phyloP scores from a whole-genome alignment of 2,888 invertebrate genomes.

The Andrena bucephala region DNA sequence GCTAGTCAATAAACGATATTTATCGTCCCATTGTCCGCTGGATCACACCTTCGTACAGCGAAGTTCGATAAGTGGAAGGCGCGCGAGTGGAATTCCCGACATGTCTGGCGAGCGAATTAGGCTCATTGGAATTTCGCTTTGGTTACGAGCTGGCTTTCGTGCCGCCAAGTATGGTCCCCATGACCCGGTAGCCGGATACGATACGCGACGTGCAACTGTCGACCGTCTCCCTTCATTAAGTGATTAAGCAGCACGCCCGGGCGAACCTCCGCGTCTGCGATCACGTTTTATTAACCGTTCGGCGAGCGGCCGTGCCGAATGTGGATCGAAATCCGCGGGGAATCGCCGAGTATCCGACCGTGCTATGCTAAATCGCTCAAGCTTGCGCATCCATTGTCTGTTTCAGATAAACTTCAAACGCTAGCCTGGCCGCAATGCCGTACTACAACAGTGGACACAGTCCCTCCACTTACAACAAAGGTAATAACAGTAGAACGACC shows the following conservation, averaged over 20 bases:
- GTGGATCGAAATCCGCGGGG: neutral
- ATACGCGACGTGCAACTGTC: constrained; percentile 73
- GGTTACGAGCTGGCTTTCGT: constrained; percentile 76
- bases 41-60: constrained; percentile 39
- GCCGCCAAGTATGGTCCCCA: constrained; percentile 78
- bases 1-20: constrained; percentile 26
- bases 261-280: neutral
- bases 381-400: constrained; percentile 24
- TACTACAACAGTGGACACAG: constrained; percentile 82
- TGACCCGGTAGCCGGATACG: constrained; percentile 77
- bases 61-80: constrained; percentile 46
- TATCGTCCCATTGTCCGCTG: constrained; percentile 38
- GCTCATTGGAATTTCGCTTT: constrained; percentile 77
- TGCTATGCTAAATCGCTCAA: neutral
- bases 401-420: constrained; percentile 70
- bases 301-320: neutral
- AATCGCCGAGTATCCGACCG: neutral
- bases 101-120: constrained; percentile 75
- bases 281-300: neutral
- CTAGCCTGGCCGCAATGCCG: constrained; percentile 75
- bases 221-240: constrained; percentile 65
- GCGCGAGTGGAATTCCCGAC: constrained; percentile 70
- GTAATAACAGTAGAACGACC: constrained; percentile 61
- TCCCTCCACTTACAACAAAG: constrained; percentile 81
- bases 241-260: constrained; percentile 58